These are phyloP conservation scores for Catostomus latipinnis DNA, from an alignment of 2,797 vertebrate genomes.

Conservation along the genomic window DNA sequence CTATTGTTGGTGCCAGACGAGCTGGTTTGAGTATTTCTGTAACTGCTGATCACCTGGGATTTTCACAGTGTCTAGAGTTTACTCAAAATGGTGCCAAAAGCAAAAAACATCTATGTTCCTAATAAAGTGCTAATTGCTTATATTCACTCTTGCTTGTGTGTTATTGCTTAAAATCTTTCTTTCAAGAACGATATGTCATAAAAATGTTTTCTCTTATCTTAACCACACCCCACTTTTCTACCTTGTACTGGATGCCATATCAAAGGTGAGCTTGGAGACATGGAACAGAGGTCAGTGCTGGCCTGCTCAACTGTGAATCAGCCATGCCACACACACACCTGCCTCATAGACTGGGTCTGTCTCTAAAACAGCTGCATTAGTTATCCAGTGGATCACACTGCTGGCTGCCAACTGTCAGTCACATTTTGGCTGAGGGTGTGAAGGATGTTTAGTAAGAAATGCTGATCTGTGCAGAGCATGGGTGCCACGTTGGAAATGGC, in stretches of 20 bases:
- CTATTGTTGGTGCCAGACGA: no score
- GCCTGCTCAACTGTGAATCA: conserved; percentile 36
- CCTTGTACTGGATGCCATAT: conserved; percentile 50
- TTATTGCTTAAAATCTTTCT: not conserved
- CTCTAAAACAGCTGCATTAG: not conserved
- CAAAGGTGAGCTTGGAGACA: conserved; percentile 59
- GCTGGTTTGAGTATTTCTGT: no score
- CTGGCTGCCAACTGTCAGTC: conserved; percentile 9
- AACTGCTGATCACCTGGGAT: no score
- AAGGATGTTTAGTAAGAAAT: not conserved
- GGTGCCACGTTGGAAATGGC: not conserved
- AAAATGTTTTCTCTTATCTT: conserved; percentile 57
- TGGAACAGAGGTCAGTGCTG: conserved; percentile 49
- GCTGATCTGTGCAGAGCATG: not conserved
- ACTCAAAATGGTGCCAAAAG: no score
- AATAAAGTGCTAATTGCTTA: no score
- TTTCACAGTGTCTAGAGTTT: no score
- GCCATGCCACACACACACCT: conserved; percentile 2
- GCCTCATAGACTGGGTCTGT: not conserved
- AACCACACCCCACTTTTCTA: conserved; percentile 51
- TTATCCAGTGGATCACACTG: not conserved
- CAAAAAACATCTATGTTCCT: no score
- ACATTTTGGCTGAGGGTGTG: not conserved
- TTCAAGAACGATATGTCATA: conserved; percentile 38
- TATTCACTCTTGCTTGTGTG: no score